Base-by-base conservation (phyloP, 2,888 invertebrate genomes). In the Sturmia bella region DNA sequence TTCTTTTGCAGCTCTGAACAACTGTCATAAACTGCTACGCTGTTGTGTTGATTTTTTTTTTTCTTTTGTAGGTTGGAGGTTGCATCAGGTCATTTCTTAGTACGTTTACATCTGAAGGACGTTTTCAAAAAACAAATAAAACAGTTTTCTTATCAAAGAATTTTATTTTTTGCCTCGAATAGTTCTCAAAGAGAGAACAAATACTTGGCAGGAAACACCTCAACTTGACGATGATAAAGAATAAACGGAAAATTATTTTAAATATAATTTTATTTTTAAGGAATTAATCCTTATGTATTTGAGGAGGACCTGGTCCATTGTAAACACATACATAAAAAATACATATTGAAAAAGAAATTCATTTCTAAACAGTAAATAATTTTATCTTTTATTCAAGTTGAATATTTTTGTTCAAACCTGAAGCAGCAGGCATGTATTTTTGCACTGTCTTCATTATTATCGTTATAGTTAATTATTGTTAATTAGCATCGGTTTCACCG, bases 101-200 rank as follows among this genome's bases (percentile, higher is more conserved):
- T 75, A 63, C 48, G 57, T 59, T 75, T 45, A 70, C 70, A 75
- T 69, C 56, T 80, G 75, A 80, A 80, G 80, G 80, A 80, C 74
- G 24, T 64, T 80, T 39, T 39, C 11, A 7, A 41, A 43, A 63
- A 57, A 27, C 9, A 32, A 7, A 32, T 1, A 32, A 32, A 32
- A 32, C 3, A 54, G 41, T 68, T 56, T 63, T 74, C 15, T 50
- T 59, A 19, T 32, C 21, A 57, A 74, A 63, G 48, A 21, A 56
- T 56, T 57, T 50, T 39, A 3, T 15, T 27, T 66, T 57, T 48
- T 48, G 56, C 54, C 37, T 39, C 5, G n/a, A 66, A 48, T 39
- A 57, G 19, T 48, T 37, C 21, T 52, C 19, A 45, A 39, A 45
- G 6, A 24, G 13, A 39, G 2, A 32, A 7, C 15, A 63, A 57